Evolutionary conservation across 2,797 vertebrate genomes (phyloP), one percentile per base, ranked within the genome.

Genomic region (Sebastes minor): DNA sequence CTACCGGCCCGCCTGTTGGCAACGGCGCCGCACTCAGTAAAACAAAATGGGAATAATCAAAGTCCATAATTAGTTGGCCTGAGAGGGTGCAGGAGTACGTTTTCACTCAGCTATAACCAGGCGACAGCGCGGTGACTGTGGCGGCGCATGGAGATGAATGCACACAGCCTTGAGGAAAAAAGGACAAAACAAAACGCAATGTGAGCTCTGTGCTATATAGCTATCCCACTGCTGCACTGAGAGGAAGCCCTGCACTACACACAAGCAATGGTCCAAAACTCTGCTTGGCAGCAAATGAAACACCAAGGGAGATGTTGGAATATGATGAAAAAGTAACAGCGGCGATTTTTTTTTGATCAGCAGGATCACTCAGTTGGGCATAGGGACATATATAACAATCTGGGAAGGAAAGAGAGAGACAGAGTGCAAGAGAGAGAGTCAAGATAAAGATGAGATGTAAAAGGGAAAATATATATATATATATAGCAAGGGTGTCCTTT

Each of bases 21-120:
- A 74, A 80, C 46, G 42, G 85, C 75, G 55, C 82, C 63, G n/a
- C 82, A 85, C 91, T 91, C 89, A 91, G 83, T 91, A 89, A 94
- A 93, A 94, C 89, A 92, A 95, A 95, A 95, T 86, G 93, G 87
- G 92, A 94, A 94, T 95, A 95, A 96, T 96, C 94, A 96, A 96
- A 96, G 94, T 92, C 90, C 81, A 87, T 95, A 95, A 96, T 95
- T 94, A 95, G 94, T 92, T 88, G 89, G 92, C 92, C 89, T 85
- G 86, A 88, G 88, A 91, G 86, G 83, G 88, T 65, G 89, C 86
- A 75, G 84, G 72, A 82, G 88, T 86, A 49, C 66, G 76, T 90
- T 93, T 89, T 90, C 79, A 73, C 80, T 88, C 81, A 52, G 85
- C 85, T 86, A 67, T 82, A 84, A 87, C 71, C 49, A 55, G 80